Evolutionary conservation across 2,797 vertebrate species (phyloP).

Genomic region (Clamator glandarius): DNA sequence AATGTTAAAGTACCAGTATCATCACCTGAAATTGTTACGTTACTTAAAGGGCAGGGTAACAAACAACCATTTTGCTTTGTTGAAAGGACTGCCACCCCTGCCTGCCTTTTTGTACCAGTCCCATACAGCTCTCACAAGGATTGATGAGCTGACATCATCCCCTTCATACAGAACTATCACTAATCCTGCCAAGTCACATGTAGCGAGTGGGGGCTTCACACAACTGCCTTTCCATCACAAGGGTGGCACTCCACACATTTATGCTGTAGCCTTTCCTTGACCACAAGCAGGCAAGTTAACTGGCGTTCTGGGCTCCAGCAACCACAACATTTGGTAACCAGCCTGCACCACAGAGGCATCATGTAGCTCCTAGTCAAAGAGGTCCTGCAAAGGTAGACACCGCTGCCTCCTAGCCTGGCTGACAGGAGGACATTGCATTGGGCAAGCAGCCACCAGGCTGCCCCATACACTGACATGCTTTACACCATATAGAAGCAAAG

Average conservation of each 20-base stretch:
- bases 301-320: neutral
- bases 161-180: neutral
- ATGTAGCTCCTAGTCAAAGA: fast-evolving
- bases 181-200: fast-evolving
- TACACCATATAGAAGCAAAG: neutral
- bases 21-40: neutral
- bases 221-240: fast-evolving
- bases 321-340: neutral
- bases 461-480: neutral
- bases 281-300: neutral
- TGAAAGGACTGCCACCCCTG: neutral
- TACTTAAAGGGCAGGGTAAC: neutral
- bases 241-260: fast-evolving
- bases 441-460: neutral
- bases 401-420: fast-evolving
- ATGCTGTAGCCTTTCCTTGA: fast-evolving
- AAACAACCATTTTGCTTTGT: neutral
- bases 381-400: too few relatives aligned
- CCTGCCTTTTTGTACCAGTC: neutral
- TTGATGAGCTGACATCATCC: neutral
- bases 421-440: neutral
- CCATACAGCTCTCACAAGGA: neutral
- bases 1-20: neutral
- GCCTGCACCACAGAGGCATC: fast-evolving
- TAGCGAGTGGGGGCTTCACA: neutral